Evolutionary conservation across 2,797 vertebrate genomes (phyloP).

Genomic region (Aulostomus chinensis): DNA sequence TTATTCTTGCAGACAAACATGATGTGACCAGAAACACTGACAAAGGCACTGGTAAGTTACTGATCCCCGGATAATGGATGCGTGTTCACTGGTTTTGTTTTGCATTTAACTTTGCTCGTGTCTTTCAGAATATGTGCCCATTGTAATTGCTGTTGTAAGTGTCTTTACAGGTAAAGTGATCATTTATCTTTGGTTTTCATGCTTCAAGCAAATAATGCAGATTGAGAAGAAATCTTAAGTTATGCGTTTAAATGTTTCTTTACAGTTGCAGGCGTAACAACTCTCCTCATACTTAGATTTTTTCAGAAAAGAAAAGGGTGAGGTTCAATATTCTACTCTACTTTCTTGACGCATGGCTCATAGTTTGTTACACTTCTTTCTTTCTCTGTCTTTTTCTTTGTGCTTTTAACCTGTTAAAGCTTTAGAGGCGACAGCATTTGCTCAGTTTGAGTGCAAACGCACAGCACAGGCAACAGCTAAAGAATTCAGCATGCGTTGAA

Average conservation of each 20-base stretch:
- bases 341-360: constrained; percentile 14
- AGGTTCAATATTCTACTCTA: constrained; percentile 33
- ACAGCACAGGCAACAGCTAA: background rate
- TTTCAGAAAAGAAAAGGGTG: constrained; percentile 69
- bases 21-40: fast-evolving
- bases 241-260: background rate
- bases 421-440: background rate
- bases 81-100: background rate
- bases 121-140: constrained; percentile 41
- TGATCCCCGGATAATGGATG: background rate
- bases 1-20: background rate
- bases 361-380: constrained; percentile 1
- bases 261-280: constrained; percentile 4
- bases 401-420: background rate
- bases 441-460: background rate
- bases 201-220: too few species aligned
- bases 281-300: background rate
- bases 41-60: constrained; percentile 46
- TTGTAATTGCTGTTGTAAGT: constrained; percentile 12
- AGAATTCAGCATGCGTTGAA: background rate
- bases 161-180: constrained; percentile 50
- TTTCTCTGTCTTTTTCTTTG: background rate
- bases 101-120: constrained; percentile 1
- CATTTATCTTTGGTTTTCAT: too few species aligned
- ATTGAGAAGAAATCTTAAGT: too few species aligned